A percentile compares a stretch with the other conserved stretches of the same genome.
Conservation (phyloP, 2,888 invertebrate genomes). For the Clivina fossor region DNA sequence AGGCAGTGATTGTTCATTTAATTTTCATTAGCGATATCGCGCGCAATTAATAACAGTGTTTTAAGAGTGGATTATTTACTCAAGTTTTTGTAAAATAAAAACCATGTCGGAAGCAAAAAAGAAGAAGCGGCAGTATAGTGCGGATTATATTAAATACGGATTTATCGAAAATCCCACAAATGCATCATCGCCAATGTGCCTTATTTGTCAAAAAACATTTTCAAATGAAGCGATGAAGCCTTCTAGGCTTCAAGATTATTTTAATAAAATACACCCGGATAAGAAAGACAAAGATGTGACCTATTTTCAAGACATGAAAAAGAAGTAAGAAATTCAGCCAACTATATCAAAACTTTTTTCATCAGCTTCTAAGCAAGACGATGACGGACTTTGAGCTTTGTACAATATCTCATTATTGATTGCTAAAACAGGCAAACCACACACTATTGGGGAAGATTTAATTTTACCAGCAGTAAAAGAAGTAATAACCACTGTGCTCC, state of each 20-base stretch:
- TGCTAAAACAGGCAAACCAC: conserved; percentile 35
- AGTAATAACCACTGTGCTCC: conserved; percentile 37
- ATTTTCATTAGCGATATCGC: no score
- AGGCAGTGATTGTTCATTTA: no score
- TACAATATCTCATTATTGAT: conserved; percentile 39
- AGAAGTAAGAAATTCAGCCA: no score
- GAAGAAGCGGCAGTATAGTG: conserved; percentile 23
- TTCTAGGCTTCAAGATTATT: conserved; percentile 32
- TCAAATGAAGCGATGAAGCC: conserved; percentile 40
- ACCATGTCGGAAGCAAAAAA: conserved; percentile 1
- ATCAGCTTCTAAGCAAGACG: conserved; percentile 21
- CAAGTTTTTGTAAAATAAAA: neutral
- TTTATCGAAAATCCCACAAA: conserved; percentile 13
- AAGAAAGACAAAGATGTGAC: conserved; percentile 30
- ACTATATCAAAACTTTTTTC: conserved; percentile 24
- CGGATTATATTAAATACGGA: conserved; percentile 34
- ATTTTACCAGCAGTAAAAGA: conserved; percentile 40
- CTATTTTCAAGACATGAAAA: no score
- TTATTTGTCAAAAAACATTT: conserved; percentile 40
- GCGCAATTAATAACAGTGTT: no score
- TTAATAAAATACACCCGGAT: no score
- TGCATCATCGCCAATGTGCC: conserved; percentile 22
- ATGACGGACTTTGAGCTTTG: conserved; percentile 31
- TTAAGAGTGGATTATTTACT: no score
- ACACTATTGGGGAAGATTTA: conserved; percentile 37